A percentile compares a stretch with the other conserved stretches of the same genome.
Evolutionary conservation across 2,797 vertebrate genomes (phyloP).

Genomic region (Nasua narica): DNA sequence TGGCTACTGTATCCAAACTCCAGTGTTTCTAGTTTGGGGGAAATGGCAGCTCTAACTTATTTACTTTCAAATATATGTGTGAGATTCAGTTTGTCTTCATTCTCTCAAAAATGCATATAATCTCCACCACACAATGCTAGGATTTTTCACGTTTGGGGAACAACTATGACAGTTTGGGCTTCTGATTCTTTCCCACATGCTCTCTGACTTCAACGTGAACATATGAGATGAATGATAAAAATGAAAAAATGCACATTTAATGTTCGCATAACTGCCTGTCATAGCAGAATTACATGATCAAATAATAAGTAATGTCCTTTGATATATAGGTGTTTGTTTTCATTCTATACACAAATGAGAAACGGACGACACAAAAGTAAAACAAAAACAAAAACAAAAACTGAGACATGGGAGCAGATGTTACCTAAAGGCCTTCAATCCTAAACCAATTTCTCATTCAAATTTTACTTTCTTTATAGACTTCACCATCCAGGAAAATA

Average conservation of each 20-base stretch:
- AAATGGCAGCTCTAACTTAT: neutral
- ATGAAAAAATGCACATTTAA: neutral
- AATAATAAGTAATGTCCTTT: neutral
- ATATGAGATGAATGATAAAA: conserved; percentile 16
- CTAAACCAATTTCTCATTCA: conserved; percentile 11
- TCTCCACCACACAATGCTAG: neutral
- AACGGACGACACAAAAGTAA: neutral
- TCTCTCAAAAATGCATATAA: neutral
- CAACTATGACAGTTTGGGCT: neutral
- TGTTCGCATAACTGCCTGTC: neutral
- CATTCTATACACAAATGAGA: neutral
- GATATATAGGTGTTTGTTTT: neutral
- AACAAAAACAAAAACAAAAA: neutral
- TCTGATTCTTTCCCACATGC: neutral
- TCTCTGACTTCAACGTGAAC: neutral
- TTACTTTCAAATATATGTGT: neutral
- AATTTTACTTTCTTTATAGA: neutral
- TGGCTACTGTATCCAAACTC: neutral
- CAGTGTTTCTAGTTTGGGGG: neutral
- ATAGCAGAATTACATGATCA: neutral
- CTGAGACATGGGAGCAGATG: neutral
- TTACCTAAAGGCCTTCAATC: neutral
- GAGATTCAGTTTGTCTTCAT: neutral
- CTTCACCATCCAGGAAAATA: neutral
- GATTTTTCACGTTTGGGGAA: neutral